A percentile compares a stretch with the other conserved stretches of the same genome.
Conservation (phyloP, 2,888 invertebrate species). For the Sabatieria punctata region DNA sequence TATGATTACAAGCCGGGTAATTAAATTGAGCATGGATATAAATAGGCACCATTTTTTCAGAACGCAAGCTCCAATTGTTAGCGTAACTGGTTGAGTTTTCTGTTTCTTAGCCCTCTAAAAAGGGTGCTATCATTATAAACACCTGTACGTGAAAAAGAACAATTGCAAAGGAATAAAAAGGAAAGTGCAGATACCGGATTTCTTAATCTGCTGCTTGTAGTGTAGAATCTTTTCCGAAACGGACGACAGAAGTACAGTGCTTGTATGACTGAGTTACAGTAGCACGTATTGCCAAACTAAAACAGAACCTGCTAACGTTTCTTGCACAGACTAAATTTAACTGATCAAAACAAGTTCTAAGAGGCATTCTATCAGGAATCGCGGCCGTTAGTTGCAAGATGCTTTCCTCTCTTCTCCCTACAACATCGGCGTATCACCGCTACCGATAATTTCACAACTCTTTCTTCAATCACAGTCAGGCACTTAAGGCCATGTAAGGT, state of each 20-base stretch:
- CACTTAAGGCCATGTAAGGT: no score
- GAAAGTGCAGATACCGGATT: conserved; percentile 15
- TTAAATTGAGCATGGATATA: no score
- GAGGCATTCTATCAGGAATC: no score
- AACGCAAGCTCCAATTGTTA: neutral
- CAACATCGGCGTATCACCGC: no score
- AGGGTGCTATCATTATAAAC: neutral
- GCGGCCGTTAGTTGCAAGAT: no score
- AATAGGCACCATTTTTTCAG: neutral
- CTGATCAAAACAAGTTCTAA: no score
- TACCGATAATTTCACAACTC: no score
- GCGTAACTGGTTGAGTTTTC: conserved; percentile 42
- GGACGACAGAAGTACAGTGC: conserved; percentile 98
- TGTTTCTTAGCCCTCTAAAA: conserved; percentile 56
- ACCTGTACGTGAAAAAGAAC: neutral
- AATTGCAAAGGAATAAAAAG: neutral
- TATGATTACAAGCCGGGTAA: no score
- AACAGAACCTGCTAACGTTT: conserved; percentile 14
- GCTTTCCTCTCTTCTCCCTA: no score
- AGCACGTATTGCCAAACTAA: conserved; percentile 95
- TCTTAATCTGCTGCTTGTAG: conserved; percentile 52
- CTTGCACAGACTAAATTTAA: no score
- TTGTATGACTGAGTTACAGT: conserved; percentile 97
- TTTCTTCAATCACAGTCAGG: no score
- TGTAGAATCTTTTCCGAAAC: conserved; percentile 95